phyloP scores from a whole-genome alignment of 1,140 invertebrate genomes.

The Drosophila parabipectinata region DNA sequence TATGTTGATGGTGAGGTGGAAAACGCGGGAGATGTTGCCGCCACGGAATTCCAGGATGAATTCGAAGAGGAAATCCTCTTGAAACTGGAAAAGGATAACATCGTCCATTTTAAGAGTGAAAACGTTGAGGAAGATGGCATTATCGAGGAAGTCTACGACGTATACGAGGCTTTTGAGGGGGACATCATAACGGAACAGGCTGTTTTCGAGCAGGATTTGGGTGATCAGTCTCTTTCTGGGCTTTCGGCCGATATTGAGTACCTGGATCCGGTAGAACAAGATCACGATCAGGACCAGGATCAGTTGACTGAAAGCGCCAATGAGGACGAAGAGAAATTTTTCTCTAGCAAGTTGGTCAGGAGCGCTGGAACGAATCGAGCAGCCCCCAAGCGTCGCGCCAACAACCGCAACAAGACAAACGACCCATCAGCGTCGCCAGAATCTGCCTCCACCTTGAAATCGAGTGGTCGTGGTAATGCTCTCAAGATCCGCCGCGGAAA shows the following conservation, averaged over 20 bases:
- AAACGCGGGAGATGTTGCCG: conserved; percentile 9
- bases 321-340: conserved; percentile 61
- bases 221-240: conserved; percentile 57
- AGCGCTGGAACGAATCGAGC: conserved; percentile 10
- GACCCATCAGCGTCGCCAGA: conserved; percentile 5
- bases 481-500: conserved; percentile 33
- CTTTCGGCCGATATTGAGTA: conserved; percentile 72
- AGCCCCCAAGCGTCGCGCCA: conserved; percentile 36
- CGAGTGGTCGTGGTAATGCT: background rate
- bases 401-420: conserved; percentile 19
- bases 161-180: conserved; percentile 64
- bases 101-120: conserved; percentile 61
- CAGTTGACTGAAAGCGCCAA: conserved; percentile 63
- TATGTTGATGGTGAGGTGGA: conserved; percentile 12
- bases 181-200: conserved; percentile 54
- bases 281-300: conserved; percentile 32
- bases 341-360: conserved; percentile 33
- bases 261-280: conserved; percentile 53
- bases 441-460: conserved; percentile 9
- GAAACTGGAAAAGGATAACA: conserved; percentile 50
- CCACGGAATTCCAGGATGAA: conserved; percentile 27
- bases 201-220: conserved; percentile 45
- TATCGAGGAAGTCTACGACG: conserved; percentile 70
- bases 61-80: conserved; percentile 49
- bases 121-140: conserved; percentile 72